Conservation (phyloP, 2,113 vertebrate genomes). For the Tringa solitaria region DNA sequence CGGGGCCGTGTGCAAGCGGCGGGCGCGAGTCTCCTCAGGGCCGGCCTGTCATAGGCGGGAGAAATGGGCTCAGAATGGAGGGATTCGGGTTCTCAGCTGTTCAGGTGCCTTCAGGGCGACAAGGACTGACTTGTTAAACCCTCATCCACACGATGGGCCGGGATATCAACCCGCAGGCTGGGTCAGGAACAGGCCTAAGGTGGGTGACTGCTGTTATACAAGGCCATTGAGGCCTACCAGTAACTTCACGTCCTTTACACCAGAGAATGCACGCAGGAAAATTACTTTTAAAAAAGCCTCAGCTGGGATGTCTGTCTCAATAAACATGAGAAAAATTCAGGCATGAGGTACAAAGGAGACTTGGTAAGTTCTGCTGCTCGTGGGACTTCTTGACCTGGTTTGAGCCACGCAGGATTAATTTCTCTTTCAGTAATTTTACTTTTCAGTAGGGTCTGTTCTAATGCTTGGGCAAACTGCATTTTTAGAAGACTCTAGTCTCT, state of each 20-base stretch:
- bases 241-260: not conserved
- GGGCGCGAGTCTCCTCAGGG: not conserved
- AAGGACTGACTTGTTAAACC: not conserved
- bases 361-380: not conserved
- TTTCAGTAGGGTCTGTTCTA: not conserved
- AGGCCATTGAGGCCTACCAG: not conserved
- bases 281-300: not conserved
- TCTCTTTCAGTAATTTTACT: not conserved
- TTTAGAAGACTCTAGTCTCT: not conserved
- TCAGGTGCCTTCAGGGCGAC: accelerated
- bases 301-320: not conserved
- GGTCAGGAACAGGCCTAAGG: accelerated
- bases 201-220: accelerated
- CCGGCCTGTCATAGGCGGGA: accelerated
- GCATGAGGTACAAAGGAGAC: not conserved
- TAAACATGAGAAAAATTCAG: not conserved
- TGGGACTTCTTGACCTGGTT: not conserved
- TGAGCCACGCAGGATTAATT: not conserved
- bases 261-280: not conserved
- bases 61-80: too few relatives aligned
- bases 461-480: not conserved
- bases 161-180: not conserved
- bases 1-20: not conserved
- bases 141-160: accelerated
- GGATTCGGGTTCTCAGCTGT: accelerated